Percentiles rank a stretch among this genome's conserved stretches.
Conservation (phyloP, 2,113 vertebrate species). For the Sorex fumeus region DNA sequence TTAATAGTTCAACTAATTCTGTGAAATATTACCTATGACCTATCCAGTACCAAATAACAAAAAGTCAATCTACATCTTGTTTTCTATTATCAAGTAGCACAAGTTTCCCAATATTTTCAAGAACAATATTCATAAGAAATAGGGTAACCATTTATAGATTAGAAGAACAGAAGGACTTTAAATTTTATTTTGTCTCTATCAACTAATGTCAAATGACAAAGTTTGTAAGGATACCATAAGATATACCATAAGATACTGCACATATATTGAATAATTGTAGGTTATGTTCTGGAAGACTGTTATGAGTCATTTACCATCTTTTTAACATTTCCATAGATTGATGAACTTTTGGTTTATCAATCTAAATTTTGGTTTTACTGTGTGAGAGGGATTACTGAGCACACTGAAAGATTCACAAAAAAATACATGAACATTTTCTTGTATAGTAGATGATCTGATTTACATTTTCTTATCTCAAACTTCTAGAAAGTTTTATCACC, state of each 20-base stretch:
- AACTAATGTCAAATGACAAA: not conserved
- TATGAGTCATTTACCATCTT: not conserved
- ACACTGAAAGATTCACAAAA: not conserved
- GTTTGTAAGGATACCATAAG: not conserved
- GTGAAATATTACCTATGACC: not conserved
- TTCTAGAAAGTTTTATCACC: not conserved
- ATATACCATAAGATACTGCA: not conserved
- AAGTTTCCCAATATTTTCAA: not conserved
- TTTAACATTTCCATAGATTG: not conserved
- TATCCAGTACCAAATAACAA: not conserved
- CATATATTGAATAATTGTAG: not conserved
- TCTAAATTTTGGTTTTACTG: not conserved
- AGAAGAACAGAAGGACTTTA: not conserved
- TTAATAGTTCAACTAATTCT: not conserved
- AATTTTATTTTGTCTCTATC: not conserved
- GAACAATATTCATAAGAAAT: not conserved
- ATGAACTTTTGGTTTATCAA: too few relatives aligned
- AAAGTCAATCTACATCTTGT: not conserved
- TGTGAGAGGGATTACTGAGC: not conserved
- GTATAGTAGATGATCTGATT: not conserved
- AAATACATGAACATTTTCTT: not conserved
- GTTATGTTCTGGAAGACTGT: not conserved
- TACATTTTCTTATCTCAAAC: not conserved
- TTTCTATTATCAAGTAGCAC: not conserved
- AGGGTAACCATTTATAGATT: not conserved